Conservation (phyloP, 2,797 vertebrate species). For the Centropyge bicolor region DNA sequence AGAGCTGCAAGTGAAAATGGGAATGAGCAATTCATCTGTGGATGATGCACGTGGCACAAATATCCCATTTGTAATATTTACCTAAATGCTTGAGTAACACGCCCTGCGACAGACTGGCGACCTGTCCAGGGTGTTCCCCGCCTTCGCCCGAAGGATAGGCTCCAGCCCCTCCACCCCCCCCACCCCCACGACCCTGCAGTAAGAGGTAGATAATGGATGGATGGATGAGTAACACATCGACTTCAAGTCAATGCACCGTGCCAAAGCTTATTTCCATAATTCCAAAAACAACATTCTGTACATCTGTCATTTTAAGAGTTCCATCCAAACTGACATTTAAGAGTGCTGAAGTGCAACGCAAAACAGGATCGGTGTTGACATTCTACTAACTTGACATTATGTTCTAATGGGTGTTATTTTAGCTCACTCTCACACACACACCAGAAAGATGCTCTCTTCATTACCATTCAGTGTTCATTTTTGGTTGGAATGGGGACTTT, state of each 20-base stretch:
- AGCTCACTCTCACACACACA: conserved; percentile 11
- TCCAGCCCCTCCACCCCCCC: no score
- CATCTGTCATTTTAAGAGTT: not conserved
- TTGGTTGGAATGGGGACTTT: not conserved
- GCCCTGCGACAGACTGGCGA: no score
- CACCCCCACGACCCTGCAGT: no score
- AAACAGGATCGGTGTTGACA: conserved; percentile 6
- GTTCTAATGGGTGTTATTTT: not conserved
- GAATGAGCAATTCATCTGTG: conserved; percentile 20
- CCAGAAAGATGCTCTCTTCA: not conserved
- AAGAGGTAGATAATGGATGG: no score
- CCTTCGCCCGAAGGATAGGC: no score
- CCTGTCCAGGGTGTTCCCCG: no score
- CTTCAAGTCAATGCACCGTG: not conserved
- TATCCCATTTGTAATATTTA: not conserved
- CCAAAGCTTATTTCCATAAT: conserved; percentile 6
- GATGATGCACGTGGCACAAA: not conserved
- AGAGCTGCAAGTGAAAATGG: conserved; percentile 16
- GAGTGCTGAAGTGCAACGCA: not conserved
- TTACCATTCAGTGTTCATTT: not conserved
- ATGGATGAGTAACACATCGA: no score
- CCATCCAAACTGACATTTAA: conserved; percentile 6
- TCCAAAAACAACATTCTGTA: not conserved
- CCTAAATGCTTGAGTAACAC: conserved; percentile 1
- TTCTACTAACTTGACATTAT: conserved; percentile 22